These are phyloP conservation scores for Pomacea canaliculata DNA, from an alignment of 2,888 invertebrate species.

Conservation along the genomic window DNA sequence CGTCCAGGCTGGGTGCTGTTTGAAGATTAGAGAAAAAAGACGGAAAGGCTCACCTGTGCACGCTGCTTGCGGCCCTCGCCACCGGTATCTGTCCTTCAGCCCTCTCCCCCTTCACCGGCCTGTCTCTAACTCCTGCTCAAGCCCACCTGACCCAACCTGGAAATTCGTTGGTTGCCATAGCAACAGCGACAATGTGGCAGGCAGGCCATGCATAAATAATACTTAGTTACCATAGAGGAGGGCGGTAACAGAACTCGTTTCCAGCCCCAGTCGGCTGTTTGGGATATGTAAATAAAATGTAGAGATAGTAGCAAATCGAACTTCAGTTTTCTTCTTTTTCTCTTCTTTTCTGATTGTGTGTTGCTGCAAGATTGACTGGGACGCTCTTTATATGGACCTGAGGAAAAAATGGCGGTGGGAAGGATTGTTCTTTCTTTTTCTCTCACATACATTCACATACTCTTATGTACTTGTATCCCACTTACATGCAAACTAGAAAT, in stretches of 20 bases:
- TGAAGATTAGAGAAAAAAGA: not conserved
- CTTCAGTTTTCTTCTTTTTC: too few species aligned
- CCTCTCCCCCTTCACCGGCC: conserved; percentile 8
- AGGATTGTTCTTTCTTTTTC: not conserved
- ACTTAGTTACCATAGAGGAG: conserved; percentile 54
- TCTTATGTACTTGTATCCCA: not conserved
- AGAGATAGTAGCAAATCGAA: not conserved
- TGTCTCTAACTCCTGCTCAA: conserved; percentile 7
- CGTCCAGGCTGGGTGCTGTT: too few species aligned
- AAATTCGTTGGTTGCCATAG: conserved; percentile 55
- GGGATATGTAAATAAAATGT: conserved; percentile 1
- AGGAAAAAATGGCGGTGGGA: not conserved
- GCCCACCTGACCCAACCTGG: conserved; percentile 37
- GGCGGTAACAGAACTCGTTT: conserved; percentile 20
- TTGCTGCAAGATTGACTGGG: not conserved
- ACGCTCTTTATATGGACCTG: too few species aligned
- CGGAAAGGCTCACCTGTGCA: conserved; percentile 5
- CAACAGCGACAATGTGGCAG: conserved; percentile 51
- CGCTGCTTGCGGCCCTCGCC: not conserved
- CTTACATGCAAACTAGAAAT: too few species aligned
- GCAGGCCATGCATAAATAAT: conserved; percentile 60
- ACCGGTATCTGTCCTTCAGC: conserved; percentile 1
- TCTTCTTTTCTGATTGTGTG: too few species aligned
- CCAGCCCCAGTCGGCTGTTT: not conserved
- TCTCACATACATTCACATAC: not conserved